Base-by-base conservation (phyloP, 2,797 vertebrate genomes). In the Lophotriccus pileatus region DNA sequence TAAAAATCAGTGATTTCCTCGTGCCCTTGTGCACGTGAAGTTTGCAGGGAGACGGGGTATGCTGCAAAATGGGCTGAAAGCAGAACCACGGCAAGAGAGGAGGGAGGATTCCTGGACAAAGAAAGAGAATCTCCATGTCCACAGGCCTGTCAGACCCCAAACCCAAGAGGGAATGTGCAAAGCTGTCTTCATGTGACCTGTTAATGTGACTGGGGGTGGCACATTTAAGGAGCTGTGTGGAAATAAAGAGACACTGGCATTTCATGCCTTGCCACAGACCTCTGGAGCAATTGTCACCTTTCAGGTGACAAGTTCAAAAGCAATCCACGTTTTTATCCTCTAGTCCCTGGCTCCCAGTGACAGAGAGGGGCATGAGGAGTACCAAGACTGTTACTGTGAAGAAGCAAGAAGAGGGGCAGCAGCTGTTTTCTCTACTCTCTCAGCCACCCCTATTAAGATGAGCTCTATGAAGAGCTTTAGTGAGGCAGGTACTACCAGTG, bases 171-270 rank as follows among this genome's bases (percentile, higher is more conserved):
- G 32, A 75, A 58, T 10, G 27, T 0, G 2, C 58, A 67, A 60
- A 69, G 14, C 17, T 62, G 8, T 21, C 30, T 41, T 72, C 49
- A 36, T 0, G 0, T 10, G 34, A 25, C 9, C 55, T 9, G 0
- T 24, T 37, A 17, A 13, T 2, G 12, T 25, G 30, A 15, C 22
- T 22, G 22, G 4, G 17, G 14, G 16, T 3, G 13, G 36, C 15
- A 32, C 20, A 25, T 10, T 37, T 41, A 46, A 63, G 36, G 10
- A 49, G 7, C 17, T 59, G 3, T 12, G 1, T 0, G 66, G 49
- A 67, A 85, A 62, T 18, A 34, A 13, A 63, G 30, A 50, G 34
- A 18, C 6, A 63, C 17, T 12, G 32, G 58, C 13, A 32, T 3
- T 70, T 75, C 46, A 10, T 17, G 21, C 44, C 52, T 52, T 58